A percentile compares a stretch with the other conserved stretches of the same genome.
phyloP scores from a whole-genome alignment of 2,797 vertebrate genomes.

The Phrynocephalus forsythii region DNA sequence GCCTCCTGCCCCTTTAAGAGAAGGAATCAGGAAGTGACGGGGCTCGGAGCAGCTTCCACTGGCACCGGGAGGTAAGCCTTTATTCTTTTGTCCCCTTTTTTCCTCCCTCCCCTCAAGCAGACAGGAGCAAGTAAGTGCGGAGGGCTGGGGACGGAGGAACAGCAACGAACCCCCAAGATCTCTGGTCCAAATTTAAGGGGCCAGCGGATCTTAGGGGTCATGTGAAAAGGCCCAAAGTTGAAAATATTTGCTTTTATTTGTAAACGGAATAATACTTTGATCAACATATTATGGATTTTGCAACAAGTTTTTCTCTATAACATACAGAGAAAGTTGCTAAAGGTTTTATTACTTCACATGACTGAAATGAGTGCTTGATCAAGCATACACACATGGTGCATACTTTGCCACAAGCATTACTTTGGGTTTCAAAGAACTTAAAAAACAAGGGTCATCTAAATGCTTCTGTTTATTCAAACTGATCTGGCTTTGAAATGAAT shows the following conservation, averaged over 20 bases:
- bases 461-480: not conserved
- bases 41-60: too few species aligned
- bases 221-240: too few species aligned
- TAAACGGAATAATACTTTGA: not conserved
- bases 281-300: not conserved
- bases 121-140: too few species aligned
- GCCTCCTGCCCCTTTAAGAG: too few species aligned
- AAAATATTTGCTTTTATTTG: not conserved
- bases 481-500: not conserved
- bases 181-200: too few species aligned
- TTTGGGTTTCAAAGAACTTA: not conserved
- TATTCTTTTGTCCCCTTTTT: too few species aligned
- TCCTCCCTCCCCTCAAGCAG: too few species aligned
- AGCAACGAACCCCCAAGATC: too few species aligned
- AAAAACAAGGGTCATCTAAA: not conserved
- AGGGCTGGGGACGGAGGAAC: too few species aligned
- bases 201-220: too few species aligned
- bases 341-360: not conserved
- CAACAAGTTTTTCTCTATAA: not conserved
- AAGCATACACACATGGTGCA: not conserved
- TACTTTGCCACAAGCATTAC: not conserved
- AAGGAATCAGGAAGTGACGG: too few species aligned
- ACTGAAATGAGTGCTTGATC: not conserved
- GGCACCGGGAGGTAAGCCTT: too few species aligned
- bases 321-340: not conserved